Conservation (phyloP, 2,888 invertebrate genomes). For the Dasypolia templi region DNA sequence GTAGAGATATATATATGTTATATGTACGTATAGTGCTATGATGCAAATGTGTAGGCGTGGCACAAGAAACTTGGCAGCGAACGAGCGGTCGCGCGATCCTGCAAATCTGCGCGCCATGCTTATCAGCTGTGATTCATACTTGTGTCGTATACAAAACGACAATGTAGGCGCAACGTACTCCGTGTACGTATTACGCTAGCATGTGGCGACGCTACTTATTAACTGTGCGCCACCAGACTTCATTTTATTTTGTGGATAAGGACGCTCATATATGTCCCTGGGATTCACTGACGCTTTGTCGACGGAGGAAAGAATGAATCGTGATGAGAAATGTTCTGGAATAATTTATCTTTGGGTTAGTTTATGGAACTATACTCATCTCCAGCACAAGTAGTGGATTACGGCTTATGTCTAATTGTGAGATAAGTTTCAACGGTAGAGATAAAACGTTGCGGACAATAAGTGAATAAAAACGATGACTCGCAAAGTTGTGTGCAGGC, state of each 20-base stretch:
- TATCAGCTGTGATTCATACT: constrained; percentile 89
- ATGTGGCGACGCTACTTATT: constrained; percentile 79
- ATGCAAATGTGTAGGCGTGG: constrained; percentile 86
- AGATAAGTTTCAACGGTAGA: constrained; percentile 80
- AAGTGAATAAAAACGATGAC: constrained; percentile 84
- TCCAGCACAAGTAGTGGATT: constrained; percentile 79
- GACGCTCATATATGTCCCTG: constrained; percentile 83
- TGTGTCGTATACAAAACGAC: constrained; percentile 74
- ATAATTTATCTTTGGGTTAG: constrained; percentile 88
- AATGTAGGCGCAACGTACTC: constrained; percentile 64
- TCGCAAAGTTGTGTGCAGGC: constrained; percentile 69
- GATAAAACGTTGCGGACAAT: constrained; percentile 81
- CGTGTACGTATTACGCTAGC: constrained; percentile 67
- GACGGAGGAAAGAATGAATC: constrained; percentile 84
- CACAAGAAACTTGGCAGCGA: constrained; percentile 86
- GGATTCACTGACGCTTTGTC: constrained; percentile 85
- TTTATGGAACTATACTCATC: constrained; percentile 83
- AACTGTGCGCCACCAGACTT: constrained; percentile 78
- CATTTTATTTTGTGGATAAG: constrained; percentile 86
- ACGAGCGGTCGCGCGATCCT: constrained; percentile 80
- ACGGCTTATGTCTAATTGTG: constrained; percentile 86
- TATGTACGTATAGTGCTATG: constrained; percentile 78
- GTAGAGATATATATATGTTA: constrained; percentile 58
- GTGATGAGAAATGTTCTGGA: constrained; percentile 87
- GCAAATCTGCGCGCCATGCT: constrained; percentile 86